These are phyloP conservation scores for Platycnemis pennipes DNA, from an alignment of 2,888 invertebrate genomes.

Conservation along the genomic window DNA sequence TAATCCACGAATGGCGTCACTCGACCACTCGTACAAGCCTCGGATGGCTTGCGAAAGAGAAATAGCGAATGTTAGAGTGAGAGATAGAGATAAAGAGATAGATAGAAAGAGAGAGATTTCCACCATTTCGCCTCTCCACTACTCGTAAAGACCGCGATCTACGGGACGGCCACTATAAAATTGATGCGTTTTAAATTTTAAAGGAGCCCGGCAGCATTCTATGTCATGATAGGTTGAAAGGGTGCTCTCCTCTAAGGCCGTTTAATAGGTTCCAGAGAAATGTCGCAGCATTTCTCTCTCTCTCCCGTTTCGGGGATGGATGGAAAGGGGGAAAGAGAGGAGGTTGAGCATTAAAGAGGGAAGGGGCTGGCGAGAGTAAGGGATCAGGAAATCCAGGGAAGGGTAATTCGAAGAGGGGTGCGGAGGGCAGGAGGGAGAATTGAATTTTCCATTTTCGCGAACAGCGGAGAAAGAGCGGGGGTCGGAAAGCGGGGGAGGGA, in stretches of 20 bases:
- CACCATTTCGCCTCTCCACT: neutral
- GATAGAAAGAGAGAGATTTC: neutral
- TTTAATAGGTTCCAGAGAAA: neutral
- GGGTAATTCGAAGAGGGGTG: neutral
- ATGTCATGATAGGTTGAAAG: neutral
- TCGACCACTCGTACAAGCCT: neutral
- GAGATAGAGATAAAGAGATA: neutral
- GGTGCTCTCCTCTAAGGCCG: neutral
- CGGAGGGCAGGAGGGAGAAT: neutral
- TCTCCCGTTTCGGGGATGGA: neutral
- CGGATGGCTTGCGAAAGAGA: neutral
- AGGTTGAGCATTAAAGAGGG: neutral
- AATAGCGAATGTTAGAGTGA: neutral
- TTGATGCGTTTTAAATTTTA: slow-evolving; percentile 20
- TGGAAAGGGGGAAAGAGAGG: neutral
- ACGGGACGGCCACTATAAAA: neutral
- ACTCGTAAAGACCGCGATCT: neutral
- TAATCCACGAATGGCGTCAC: neutral
- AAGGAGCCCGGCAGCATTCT: neutral
- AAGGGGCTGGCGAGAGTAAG: neutral
- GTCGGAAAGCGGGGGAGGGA: no score
- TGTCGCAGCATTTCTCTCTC: neutral
- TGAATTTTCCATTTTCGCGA: neutral
- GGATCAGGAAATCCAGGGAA: neutral
- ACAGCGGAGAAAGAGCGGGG: no score